Evolutionary conservation across 1,140 invertebrate species (phyloP), one percentile per base, ranked within the genome.

Genomic region (Belonocnema kinseyi): DNA sequence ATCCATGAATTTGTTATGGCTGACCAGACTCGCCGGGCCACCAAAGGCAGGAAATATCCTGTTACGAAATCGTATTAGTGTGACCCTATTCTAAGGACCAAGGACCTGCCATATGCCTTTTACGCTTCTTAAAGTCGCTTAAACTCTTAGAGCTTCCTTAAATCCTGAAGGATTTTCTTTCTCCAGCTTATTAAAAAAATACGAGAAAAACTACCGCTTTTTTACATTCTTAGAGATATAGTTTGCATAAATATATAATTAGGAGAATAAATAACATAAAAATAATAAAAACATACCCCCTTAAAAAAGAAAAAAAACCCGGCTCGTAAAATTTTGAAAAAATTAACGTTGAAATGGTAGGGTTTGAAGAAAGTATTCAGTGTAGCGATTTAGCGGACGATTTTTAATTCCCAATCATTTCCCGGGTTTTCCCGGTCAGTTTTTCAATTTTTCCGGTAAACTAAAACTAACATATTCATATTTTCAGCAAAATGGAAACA

Each of bases 1-100:
- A 50, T 50, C 13, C 71, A 51, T 40, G 50, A 46, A 11, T 19
- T 46, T 51, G 33, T 50, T 17, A 72, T 46, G 50, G 71, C 40
- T 51, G 50, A 71, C 40, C 17, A 74, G 54, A 8, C 10, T 46
- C 40, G 70, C 71, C 80, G 78, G 73, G 51, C 70, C 76, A 53
- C 72, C 77, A 77, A 0, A 11, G 53, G 73, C 85, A 84, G 86
- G 85, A 87, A 87, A 76, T 87, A 86, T 87, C 76, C 82, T 82
- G 77, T 87, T 87, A 85, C 86, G 56, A 33, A 54, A 53, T 85
- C 84, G 85, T 86, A 86, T 85, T 80, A 82, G 73, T 70, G 14
- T 72, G 53, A 73, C n/a, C 33, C 10, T 40, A 5, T n/a, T 14
- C 17, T 66, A 70, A 70, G 58, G 21, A 21, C 72, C 3, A 40